Evolutionary conservation across 2,797 vertebrate genomes (phyloP).

Genomic region (Sitta carolinensis): DNA sequence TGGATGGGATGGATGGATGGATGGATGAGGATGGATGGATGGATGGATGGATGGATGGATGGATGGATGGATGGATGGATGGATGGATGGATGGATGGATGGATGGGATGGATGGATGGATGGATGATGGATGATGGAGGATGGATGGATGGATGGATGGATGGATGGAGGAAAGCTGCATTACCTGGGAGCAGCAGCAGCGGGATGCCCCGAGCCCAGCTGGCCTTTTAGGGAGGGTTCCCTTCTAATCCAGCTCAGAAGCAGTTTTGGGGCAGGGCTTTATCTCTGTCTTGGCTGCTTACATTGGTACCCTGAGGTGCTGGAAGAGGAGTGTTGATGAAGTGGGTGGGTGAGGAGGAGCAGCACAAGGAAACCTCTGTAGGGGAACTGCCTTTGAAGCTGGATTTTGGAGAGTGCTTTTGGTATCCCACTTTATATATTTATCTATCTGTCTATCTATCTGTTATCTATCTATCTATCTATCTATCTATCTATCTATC

Average conservation of each 20-base stretch:
- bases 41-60: not conserved
- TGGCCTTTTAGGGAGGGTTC: not conserved
- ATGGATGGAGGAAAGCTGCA: not conserved
- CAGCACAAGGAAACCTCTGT: not conserved
- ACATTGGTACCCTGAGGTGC: not conserved
- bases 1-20: too few species aligned
- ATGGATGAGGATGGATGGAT: too few species aligned
- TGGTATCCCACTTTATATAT: not conserved
- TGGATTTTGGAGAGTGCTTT: not conserved
- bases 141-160: too few species aligned
- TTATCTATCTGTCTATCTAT: not conserved
- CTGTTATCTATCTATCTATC: too few species aligned
- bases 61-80: not conserved
- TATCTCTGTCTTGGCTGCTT: not conserved
- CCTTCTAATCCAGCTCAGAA: not conserved
- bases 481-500: not conserved
- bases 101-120: too few species aligned
- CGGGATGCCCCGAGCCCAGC: not conserved
- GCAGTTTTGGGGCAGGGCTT: not conserved
- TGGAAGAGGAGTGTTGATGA: not conserved
- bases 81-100: too few species aligned
- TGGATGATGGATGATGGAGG: too few species aligned
- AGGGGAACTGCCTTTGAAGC: not conserved
- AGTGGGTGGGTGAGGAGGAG: not conserved
- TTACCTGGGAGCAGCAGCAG: not conserved